Evolutionary conservation across 2,888 invertebrate species (phyloP).

Genomic region (Lithophane socia): DNA sequence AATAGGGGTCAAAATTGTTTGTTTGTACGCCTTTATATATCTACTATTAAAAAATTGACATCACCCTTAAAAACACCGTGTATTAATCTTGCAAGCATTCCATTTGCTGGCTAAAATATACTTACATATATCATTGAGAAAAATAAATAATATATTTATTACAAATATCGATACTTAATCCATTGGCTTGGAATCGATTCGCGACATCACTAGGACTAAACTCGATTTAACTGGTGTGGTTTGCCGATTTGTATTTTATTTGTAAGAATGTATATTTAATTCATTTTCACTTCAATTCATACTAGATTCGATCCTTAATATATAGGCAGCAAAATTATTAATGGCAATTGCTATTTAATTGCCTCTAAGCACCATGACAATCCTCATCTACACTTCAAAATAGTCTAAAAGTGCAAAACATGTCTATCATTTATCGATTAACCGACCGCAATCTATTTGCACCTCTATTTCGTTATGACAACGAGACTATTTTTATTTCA

Average conservation of each 20-base stretch:
- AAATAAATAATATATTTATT: conserved; percentile 62
- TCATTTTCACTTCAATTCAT: conserved; percentile 20
- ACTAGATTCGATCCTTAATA: conserved; percentile 26
- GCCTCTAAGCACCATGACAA: conserved; percentile 45
- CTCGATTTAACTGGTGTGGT: conserved; percentile 34
- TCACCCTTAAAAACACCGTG: conserved; percentile 9
- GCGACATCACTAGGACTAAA: conserved; percentile 46
- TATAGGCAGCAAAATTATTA: conserved; percentile 37
- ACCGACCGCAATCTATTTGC: neutral
- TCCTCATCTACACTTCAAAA: conserved; percentile 2
- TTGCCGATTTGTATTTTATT: neutral
- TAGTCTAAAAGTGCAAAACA: neutral
- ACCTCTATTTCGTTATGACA: neutral
- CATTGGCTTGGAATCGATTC: conserved; percentile 44
- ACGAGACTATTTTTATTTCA: neutral
- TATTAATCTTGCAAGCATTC: conserved; percentile 58
- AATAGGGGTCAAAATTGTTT: neutral
- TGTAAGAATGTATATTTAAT: conserved; percentile 3
- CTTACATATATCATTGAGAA: conserved; percentile 50
- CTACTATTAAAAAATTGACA: conserved; percentile 14
- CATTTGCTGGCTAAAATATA: conserved; percentile 57
- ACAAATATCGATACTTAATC: conserved; percentile 53
- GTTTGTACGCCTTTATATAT: too few relatives aligned
- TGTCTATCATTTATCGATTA: too few relatives aligned
- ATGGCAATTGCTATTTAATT: conserved; percentile 36